Evolutionary conservation across 2,888 invertebrate genomes (phyloP), one percentile per base, ranked within the genome.

Genomic region (Archaeoteleia sp.): DNA sequence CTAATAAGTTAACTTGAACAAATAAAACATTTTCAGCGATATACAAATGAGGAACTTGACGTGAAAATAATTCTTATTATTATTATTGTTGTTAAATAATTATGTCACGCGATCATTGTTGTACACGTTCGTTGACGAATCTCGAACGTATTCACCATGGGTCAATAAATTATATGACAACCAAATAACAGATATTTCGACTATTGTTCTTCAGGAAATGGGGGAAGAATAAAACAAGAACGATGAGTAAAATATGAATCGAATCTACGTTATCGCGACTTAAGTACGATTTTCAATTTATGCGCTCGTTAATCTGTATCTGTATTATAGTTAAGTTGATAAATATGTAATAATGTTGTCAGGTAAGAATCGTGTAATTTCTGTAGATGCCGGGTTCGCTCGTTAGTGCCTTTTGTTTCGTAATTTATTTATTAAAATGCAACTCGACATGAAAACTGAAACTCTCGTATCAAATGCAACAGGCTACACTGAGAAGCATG

Each of bases 301-400:
- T 39, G 57, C 62, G 62, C 61, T 62, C 57, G 46, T 62, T 62
- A 55, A 67, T 42, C 55, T 67, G 51, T 55, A 55, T 61, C 23
- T 60, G 37, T 60, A 51, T 53, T 20, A 57, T 62, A 62, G 57
- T 51, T 62, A 61, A 53, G 55, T 40, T 67, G 37, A 67, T 46
- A 57, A 29, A 62, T 42, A 54, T 66, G 49, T 55, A 67, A 60
- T 55, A 49, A n/a, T n/a, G n/a, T 60, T 30, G 42, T 60, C 66
- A 66, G 58, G 60, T 66, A 66, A 66, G 66, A 55, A 35, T 43
- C 37, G 51, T 67, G 61, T 67, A 49, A 39, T 55, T 67, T 58
- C 35, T 55, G 61, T 67, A 67, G 66, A 57, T 57, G 57, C 54
- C 54, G 45, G 25, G 45, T 67, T 67, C 60, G 61, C 46, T 57